A percentile compares a stretch with the other conserved stretches of the same genome.
Conservation (phyloP, 2,113 vertebrate species). For the Prietella phreatophila region DNA sequence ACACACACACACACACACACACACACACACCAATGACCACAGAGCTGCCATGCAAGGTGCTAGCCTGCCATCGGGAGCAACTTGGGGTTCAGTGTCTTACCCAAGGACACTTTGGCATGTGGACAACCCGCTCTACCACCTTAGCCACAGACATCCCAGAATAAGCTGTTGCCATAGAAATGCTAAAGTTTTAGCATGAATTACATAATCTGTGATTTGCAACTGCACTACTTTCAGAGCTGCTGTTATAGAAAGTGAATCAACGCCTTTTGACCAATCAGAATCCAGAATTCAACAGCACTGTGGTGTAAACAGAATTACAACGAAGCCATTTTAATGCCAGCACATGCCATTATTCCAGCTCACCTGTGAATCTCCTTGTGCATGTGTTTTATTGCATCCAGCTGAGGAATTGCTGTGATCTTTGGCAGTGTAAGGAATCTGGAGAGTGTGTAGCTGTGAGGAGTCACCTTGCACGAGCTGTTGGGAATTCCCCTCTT, state of each 20-base stretch:
- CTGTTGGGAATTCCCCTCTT: constrained; percentile 52
- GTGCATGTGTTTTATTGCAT: neutral
- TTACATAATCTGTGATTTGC: neutral
- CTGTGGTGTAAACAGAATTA: neutral
- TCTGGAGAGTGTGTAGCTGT: constrained; percentile 17
- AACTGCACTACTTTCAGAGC: neutral
- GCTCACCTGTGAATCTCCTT: neutral
- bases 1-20: too few relatives aligned
- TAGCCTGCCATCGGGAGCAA: too few relatives aligned
- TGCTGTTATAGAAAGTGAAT: neutral
- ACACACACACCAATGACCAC: too few relatives aligned
- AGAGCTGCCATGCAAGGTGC: too few relatives aligned
- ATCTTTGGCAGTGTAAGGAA: constrained; percentile 11
- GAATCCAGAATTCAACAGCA: neutral
- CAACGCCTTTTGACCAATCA: neutral
- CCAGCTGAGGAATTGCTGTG: neutral
- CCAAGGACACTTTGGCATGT: too few relatives aligned
- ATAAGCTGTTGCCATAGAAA: neutral
- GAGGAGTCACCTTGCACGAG: constrained; percentile 42
- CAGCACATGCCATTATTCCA: neutral
- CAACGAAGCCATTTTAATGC: neutral
- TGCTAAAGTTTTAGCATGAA: neutral
- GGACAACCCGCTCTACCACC: too few relatives aligned
- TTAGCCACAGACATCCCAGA: neutral
- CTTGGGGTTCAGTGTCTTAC: too few relatives aligned